Evolutionary conservation across 1,140 invertebrate species (phyloP), one percentile per base, ranked within the genome.

Genomic region (Bemisia tabaci): DNA sequence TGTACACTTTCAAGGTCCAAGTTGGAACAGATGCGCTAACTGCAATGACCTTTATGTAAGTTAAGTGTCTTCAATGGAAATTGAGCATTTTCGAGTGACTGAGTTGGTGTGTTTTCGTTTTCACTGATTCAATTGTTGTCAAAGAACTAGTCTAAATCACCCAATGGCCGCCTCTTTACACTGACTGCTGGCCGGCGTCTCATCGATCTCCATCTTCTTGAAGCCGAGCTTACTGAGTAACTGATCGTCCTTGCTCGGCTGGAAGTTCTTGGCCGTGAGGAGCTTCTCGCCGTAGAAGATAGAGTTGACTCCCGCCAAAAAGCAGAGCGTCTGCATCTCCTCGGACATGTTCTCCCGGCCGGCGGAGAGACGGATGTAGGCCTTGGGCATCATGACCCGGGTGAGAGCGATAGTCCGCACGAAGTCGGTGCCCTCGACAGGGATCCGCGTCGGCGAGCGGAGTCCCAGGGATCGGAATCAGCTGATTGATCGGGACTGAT

Each of bases 241-340:
- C 25, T 24, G 58, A 22, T 60, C 23, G 39, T 68, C 68, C 24
- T 63, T 62, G 2, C 58, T 48, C 1, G 24, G 26, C 12, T 22
- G 27, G 12, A 62, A 62, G 60, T 69, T 69, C 12, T 26, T 23
- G 0, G 67, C 27, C 22, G 68, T 69, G 21, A 72, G 67, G 24
- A 73, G 60, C 59, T 73, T 73, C 12, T 69, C 65, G 25, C 72
- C 72, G 26, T 68, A 68, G 62, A 73, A 73, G 39, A 73, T 68
- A 1, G 72, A 73, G 61, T 73, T 73, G 22, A 70, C 72, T 17
- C 72, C 72, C 12, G 68, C 71, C 64, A 72, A 23, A 65, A 73
- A 73, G 33, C 65, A 67, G 21, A 71, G 24, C 2, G 69, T 68
- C 65, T 72, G 71, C 25, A 48, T 39, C 59, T 69, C 12, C 22